Conservation (phyloP, 2,797 vertebrate genomes). For the Crocodylus rhombifer region DNA sequence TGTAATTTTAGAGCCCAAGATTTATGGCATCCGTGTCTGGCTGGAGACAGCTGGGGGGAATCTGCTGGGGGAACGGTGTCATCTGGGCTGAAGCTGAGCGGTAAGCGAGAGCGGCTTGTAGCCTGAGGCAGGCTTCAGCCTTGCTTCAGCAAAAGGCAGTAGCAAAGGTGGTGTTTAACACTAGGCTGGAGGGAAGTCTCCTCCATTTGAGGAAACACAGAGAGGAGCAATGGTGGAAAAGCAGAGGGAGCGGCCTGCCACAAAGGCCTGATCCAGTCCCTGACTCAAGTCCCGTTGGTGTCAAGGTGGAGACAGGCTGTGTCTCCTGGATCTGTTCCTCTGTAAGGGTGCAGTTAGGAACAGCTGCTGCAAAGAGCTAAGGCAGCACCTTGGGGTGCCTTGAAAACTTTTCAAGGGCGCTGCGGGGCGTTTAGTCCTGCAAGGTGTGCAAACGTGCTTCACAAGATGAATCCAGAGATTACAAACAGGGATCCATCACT, state of each 20-base stretch:
- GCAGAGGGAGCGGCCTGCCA: not conserved
- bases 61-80: not conserved
- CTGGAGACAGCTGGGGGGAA: conserved; percentile 25
- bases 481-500: too few relatives aligned
- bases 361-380: too few relatives aligned
- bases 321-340: too few relatives aligned
- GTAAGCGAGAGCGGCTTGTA: not conserved
- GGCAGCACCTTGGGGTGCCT: too few relatives aligned
- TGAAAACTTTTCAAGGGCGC: too few relatives aligned
- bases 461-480: too few relatives aligned
- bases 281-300: not conserved
- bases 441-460: too few relatives aligned
- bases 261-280: not conserved
- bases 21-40: conserved; percentile 38
- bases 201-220: not conserved
- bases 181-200: not conserved
- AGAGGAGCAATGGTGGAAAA: not conserved
- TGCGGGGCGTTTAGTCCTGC: too few relatives aligned
- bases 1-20: conserved; percentile 60
- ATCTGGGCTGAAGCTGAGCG: not conserved
- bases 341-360: too few relatives aligned
- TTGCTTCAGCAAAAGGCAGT: conserved; percentile 16
- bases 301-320: not conserved
- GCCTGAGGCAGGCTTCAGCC: not conserved
- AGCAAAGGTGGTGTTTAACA: conserved; percentile 15